These are phyloP conservation scores for Pseudorasbora parva DNA, from an alignment of 2,113 vertebrate species.

Conservation along the genomic window DNA sequence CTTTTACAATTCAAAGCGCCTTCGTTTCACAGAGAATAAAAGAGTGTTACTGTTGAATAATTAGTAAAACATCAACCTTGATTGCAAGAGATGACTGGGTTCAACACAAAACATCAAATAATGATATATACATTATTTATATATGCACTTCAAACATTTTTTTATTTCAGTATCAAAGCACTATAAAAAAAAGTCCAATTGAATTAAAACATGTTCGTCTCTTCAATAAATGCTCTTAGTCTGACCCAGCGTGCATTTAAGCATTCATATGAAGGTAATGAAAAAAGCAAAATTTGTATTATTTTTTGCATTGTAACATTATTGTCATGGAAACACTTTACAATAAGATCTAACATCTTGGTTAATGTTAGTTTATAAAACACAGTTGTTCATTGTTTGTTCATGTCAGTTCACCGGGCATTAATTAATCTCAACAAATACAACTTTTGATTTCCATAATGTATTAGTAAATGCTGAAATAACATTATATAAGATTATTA, in stretches of 20 bases:
- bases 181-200: neutral
- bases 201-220: neutral
- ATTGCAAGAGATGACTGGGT: neutral
- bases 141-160: neutral
- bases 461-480: no score
- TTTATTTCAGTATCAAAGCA: slow-evolving; percentile 21
- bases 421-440: no score
- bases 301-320: no score
- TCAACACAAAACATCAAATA: slow-evolving; percentile 35
- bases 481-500: no score
- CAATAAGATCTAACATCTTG: no score
- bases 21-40: neutral
- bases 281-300: neutral
- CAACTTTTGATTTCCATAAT: no score
- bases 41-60: slow-evolving; percentile 15
- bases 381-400: no score
- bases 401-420: no score
- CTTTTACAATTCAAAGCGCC: neutral
- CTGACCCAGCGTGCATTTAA: neutral
- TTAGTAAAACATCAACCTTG: slow-evolving; percentile 16
- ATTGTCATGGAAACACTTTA: no score
- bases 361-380: no score
- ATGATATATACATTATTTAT: slow-evolving; percentile 30
- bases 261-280: neutral
- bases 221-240: neutral